phyloP scores from a whole-genome alignment of 2,888 invertebrate genomes.

The Argyresthia albistria region DNA sequence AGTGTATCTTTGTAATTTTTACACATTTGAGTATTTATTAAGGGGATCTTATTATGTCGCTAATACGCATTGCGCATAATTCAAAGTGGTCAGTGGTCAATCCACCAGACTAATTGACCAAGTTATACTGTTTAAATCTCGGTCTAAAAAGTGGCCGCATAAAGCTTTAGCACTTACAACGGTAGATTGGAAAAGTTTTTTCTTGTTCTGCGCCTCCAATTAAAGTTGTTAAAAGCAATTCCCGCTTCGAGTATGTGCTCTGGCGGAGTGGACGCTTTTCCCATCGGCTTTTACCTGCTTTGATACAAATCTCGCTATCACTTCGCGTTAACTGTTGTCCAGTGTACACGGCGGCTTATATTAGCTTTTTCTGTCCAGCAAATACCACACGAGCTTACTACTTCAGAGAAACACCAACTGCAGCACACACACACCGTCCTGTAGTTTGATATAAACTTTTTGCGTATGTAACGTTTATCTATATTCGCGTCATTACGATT shows the following conservation, averaged over 20 bases:
- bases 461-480: too few relatives aligned
- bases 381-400: too few relatives aligned
- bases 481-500: too few relatives aligned
- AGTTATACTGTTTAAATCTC: constrained; percentile 37
- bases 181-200: constrained; percentile 68
- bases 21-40: too few relatives aligned
- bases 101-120: too few relatives aligned
- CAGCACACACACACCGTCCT: too few relatives aligned
- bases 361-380: too few relatives aligned
- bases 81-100: constrained; percentile 9
- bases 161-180: constrained; percentile 49
- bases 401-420: too few relatives aligned
- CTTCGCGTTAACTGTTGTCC: too few relatives aligned
- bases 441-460: too few relatives aligned
- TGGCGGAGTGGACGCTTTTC: neutral
- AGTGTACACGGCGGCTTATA: too few relatives aligned
- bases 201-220: constrained; percentile 54
- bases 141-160: constrained; percentile 20
- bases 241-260: constrained; percentile 39
- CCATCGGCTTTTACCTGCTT: neutral
- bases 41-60: constrained; percentile 13
- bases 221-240: constrained; percentile 66
- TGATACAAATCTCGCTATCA: neutral
- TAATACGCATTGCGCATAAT: constrained; percentile 31
- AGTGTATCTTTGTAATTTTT: too few relatives aligned